Evolutionary conservation across 2,888 invertebrate genomes (phyloP).

Genomic region (Ormia ochracea): DNA sequence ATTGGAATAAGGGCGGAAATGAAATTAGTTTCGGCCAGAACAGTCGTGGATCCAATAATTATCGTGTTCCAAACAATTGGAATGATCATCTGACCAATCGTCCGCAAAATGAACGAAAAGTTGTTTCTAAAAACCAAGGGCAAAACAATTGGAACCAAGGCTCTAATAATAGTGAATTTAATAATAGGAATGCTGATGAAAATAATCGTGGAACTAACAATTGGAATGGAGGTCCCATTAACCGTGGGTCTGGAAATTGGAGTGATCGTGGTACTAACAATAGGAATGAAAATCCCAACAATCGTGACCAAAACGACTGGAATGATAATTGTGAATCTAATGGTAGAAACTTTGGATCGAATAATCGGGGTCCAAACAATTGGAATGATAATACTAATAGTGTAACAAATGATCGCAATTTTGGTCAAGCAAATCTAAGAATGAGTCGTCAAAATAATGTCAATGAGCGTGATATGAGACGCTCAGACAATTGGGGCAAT

Average conservation of each 20-base stretch:
- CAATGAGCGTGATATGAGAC: slow-evolving; percentile 2
- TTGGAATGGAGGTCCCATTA: background rate
- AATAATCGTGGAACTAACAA: background rate
- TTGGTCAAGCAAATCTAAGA: background rate
- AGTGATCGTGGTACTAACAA: slow-evolving; percentile 3
- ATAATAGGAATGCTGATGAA: slow-evolving; percentile 15
- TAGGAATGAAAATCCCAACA: slow-evolving; percentile 36
- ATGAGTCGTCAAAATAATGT: background rate
- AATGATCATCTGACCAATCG: slow-evolving; percentile 33
- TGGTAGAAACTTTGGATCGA: slow-evolving; percentile 20
- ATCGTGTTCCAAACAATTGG: slow-evolving; percentile 42
- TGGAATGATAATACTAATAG: slow-evolving; percentile 17
- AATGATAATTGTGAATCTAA: slow-evolving; percentile 13
- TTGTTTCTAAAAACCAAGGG: slow-evolving; percentile 17
- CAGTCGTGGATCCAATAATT: slow-evolving; percentile 33
- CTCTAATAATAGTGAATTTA: background rate
- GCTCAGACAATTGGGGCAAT: background rate
- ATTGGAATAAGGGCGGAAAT: slow-evolving; percentile 36
- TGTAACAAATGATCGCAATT: background rate
- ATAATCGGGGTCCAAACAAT: slow-evolving; percentile 6
- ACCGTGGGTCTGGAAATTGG: slow-evolving; percentile 11
- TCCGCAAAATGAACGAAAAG: slow-evolving; percentile 16
- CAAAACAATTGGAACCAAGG: slow-evolving; percentile 17
- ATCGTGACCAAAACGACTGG: slow-evolving; percentile 15
- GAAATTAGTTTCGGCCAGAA: slow-evolving; percentile 22